Percentiles rank a stretch among this genome's conserved stretches.
Evolutionary conservation across 2,888 invertebrate species (phyloP).

Genomic region (Saturnia pavonia): DNA sequence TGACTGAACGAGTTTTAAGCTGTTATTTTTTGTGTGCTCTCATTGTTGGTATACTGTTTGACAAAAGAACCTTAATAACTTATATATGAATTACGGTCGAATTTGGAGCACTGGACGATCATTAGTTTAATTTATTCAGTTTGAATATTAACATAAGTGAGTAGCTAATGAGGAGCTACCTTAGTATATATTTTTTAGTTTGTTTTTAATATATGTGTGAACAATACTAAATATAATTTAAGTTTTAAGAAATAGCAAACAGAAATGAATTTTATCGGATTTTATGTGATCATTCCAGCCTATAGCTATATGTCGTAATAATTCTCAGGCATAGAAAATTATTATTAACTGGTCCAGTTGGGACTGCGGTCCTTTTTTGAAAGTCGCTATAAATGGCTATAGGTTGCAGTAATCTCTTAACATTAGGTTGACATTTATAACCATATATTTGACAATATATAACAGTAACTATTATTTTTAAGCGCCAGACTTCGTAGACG

Average conservation of each 20-base stretch:
- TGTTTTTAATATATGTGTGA: not conserved
- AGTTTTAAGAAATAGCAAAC: not conserved
- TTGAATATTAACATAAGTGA: not conserved
- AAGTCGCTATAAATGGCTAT: not conserved
- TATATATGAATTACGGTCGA: too few relatives aligned
- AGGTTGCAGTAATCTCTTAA: too few relatives aligned
- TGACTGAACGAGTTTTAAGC: too few relatives aligned
- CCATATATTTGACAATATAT: not conserved
- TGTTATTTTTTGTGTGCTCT: too few relatives aligned
- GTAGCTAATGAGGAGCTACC: not conserved
- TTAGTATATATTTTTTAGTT: too few relatives aligned
- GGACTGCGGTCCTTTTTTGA: not conserved
- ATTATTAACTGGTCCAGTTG: too few relatives aligned
- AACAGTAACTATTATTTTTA: not conserved
- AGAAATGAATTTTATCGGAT: not conserved
- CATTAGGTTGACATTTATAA: not conserved
- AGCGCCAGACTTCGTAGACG: too few relatives aligned
- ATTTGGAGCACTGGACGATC: too few relatives aligned
- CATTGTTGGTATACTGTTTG: too few relatives aligned
- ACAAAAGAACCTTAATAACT: too few relatives aligned
- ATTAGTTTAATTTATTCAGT: not conserved
- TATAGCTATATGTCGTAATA: not conserved
- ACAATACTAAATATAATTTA: too few relatives aligned
- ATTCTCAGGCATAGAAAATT: not conserved
- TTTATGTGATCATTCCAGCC: not conserved